Evolutionary conservation across 1,140 invertebrate species (phyloP).

Genomic region (Parasteatoda tepidariorum): DNA sequence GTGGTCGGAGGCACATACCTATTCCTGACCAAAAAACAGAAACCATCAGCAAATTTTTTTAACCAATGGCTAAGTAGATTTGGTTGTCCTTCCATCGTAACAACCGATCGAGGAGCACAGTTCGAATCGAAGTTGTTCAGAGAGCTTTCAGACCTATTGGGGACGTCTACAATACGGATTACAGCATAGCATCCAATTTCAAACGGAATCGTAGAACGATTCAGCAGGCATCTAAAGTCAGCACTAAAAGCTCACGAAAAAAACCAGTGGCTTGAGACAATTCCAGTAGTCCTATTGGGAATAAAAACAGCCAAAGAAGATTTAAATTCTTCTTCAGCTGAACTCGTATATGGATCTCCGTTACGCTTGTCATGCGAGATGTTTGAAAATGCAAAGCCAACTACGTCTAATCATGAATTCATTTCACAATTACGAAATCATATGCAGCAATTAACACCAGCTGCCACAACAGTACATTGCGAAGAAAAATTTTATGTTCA

Average conservation of each 20-base stretch:
- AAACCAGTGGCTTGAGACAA: neutral
- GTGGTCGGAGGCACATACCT: slow-evolving; percentile 68
- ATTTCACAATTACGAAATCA: too few species aligned
- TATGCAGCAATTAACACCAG: neutral
- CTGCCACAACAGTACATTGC: neutral
- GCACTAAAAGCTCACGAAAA: neutral
- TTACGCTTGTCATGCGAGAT: neutral
- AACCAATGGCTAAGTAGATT: slow-evolving; percentile 66
- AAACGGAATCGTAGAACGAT: neutral
- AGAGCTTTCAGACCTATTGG: neutral
- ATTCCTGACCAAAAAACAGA: slow-evolving; percentile 67
- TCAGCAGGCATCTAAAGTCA: neutral
- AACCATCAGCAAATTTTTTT: slow-evolving; percentile 68
- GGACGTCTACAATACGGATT: neutral
- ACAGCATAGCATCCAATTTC: neutral
- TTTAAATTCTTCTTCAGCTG: too few species aligned
- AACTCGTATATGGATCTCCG: neutral
- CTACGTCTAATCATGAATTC: too few species aligned
- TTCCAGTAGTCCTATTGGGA: too few species aligned
- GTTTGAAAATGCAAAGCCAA: too few species aligned
- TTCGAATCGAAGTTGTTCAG: slow-evolving; percentile 61
- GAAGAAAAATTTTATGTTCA: neutral
- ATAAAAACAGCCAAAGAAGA: too few species aligned
- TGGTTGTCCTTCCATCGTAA: slow-evolving; percentile 64
- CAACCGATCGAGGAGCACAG: slow-evolving; percentile 68